Evolutionary conservation across 2,888 invertebrate species (phyloP).

Genomic region (Sinopyrophorus schimmeli): DNA sequence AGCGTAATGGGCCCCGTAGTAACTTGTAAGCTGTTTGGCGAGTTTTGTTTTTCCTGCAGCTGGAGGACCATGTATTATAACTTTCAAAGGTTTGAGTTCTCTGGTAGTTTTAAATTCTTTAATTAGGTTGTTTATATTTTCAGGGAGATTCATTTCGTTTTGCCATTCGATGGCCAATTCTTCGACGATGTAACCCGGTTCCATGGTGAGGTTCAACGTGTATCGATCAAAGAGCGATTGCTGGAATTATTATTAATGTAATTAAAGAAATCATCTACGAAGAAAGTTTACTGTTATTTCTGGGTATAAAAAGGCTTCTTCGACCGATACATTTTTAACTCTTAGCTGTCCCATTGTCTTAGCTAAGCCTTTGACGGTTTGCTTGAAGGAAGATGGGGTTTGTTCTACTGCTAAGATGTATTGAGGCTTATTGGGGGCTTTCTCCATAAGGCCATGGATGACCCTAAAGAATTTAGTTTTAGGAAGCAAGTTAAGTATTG

Average conservation of each 20-base stretch:
- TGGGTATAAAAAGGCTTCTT: constrained; percentile 63
- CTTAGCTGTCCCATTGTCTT: constrained; percentile 59
- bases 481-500: too few relatives aligned
- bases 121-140: constrained; percentile 54
- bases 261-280: not conserved
- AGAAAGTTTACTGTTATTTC: constrained; percentile 53
- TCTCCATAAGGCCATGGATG: constrained; percentile 49
- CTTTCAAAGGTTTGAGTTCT: constrained; percentile 62
- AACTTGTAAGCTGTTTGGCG: constrained; percentile 60
- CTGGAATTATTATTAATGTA: constrained; percentile 47
- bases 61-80: constrained; percentile 68
- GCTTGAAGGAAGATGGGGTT: constrained; percentile 57
- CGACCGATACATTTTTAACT: constrained; percentile 59
- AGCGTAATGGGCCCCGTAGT: constrained; percentile 63
- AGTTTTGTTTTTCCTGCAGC: constrained; percentile 66
- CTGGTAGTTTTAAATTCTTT: constrained; percentile 59
- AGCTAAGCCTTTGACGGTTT: constrained; percentile 64
- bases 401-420: constrained; percentile 69
- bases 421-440: constrained; percentile 60
- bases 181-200: constrained; percentile 61
- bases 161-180: constrained; percentile 59
- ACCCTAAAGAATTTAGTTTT: constrained; percentile 36
- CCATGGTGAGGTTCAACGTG: constrained; percentile 63
- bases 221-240: constrained; percentile 62
- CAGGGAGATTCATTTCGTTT: constrained; percentile 59